A percentile compares a stretch with the other conserved stretches of the same genome.
Conservation (phyloP, 1,140 invertebrate species). For the Armadillidium nasatum region DNA sequence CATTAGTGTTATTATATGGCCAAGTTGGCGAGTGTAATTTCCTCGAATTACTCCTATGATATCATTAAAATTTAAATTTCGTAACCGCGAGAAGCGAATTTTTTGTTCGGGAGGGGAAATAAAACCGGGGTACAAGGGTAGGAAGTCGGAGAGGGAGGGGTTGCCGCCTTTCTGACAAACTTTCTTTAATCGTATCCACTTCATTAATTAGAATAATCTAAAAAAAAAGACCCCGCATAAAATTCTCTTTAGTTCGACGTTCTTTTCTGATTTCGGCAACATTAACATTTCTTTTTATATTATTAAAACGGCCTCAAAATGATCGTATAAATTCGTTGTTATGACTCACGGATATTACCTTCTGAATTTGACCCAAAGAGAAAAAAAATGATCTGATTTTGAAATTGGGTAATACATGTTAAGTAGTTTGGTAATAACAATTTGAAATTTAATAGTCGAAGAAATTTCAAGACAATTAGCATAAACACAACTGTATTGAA, state of each 20-base stretch:
- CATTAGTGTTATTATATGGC: conserved; percentile 41
- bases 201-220: neutral
- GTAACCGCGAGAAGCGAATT: conserved; percentile 38
- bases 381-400: no score
- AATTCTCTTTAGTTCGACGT: neutral
- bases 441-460: no score
- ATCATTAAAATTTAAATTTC: conserved; percentile 41
- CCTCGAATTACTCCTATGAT: conserved; percentile 40
- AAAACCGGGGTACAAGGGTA: no score
- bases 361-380: no score
- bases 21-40: conserved; percentile 41
- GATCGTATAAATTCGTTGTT: neutral
- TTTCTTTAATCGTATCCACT: conserved; percentile 27
- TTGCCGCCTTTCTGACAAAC: conserved; percentile 36
- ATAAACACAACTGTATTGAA: no score
- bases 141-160: no score
- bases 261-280: neutral
- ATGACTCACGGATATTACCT: neutral
- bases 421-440: no score
- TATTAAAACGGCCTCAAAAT: neutral
- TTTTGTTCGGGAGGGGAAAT: no score
- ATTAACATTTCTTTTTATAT: neutral
- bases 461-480: no score
- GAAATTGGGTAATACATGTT: no score
- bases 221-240: neutral